A percentile compares a stretch with the other conserved stretches of the same genome.
Conservation (phyloP, 1,140 invertebrate genomes). For the Gonioctena quinquepunctata region DNA sequence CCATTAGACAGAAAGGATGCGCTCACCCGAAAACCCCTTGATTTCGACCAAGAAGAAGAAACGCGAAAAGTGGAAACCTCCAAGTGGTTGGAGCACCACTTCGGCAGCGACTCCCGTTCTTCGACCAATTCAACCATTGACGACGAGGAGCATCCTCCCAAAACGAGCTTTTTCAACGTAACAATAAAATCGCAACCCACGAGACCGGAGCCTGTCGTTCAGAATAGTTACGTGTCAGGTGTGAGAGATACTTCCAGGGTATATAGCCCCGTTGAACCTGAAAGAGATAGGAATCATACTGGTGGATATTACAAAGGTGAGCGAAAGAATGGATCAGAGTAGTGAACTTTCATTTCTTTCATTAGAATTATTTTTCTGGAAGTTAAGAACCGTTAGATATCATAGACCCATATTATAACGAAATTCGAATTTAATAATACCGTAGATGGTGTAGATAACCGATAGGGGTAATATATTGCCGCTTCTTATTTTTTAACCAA, state of each 20-base stretch:
- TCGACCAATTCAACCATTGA: slow-evolving; percentile 66
- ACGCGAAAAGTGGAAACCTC: slow-evolving; percentile 85
- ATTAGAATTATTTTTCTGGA: too few relatives aligned
- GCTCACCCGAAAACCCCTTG: slow-evolving; percentile 75
- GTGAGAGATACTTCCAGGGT: slow-evolving; percentile 34
- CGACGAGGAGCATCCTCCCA: slow-evolving; percentile 61
- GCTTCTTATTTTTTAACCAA: too few relatives aligned
- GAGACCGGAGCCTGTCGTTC: slow-evolving; percentile 43
- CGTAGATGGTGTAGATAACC: too few relatives aligned
- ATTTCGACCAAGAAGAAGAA: slow-evolving; percentile 85
- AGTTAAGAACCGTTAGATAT: too few relatives aligned
- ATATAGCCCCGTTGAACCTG: slow-evolving; percentile 44
- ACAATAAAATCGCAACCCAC: slow-evolving; percentile 72
- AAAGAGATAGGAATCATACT: slow-evolving; percentile 34
- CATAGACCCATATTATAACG: too few relatives aligned
- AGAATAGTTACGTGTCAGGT: slow-evolving; percentile 31
- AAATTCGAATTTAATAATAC: too few relatives aligned
- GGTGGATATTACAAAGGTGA: slow-evolving; percentile 45
- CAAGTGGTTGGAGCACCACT: slow-evolving; percentile 88
- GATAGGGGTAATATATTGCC: too few relatives aligned
- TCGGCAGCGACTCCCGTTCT: slow-evolving; percentile 81
- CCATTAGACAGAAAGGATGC: slow-evolving; percentile 75
- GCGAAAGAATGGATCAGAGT: too few relatives aligned
- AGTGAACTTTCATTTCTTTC: too few relatives aligned
- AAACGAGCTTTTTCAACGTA: slow-evolving; percentile 75